These are phyloP conservation scores for Formica aserva DNA, from an alignment of 2,888 invertebrate genomes.

Conservation along the genomic window DNA sequence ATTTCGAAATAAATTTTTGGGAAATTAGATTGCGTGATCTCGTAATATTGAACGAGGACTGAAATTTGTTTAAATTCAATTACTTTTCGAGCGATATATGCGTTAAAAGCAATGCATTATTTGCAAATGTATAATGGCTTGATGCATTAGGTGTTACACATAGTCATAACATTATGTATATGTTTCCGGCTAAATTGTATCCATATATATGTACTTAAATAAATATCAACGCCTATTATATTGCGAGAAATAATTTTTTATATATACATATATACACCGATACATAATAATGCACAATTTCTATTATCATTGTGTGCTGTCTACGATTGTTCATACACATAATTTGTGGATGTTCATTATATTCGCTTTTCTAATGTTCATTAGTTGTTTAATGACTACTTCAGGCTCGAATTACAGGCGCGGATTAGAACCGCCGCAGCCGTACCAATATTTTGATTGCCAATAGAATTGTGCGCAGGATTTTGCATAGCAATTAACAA, in stretches of 20 bases:
- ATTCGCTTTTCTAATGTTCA: not conserved
- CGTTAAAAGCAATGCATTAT: slow-evolving; percentile 7
- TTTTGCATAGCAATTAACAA: not conserved
- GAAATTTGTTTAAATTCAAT: slow-evolving; percentile 21
- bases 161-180: slow-evolving; percentile 50
- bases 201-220: slow-evolving; percentile 57
- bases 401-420: not conserved
- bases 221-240: slow-evolving; percentile 51
- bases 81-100: slow-evolving; percentile 22
- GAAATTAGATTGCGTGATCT: not conserved
- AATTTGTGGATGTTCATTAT: not conserved
- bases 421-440: not conserved
- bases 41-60: not conserved
- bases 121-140: slow-evolving; percentile 22
- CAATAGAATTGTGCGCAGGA: slow-evolving; percentile 7
- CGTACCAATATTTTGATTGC: slow-evolving; percentile 10
- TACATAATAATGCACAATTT: slow-evolving; percentile 7
- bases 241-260: not conserved
- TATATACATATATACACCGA: not conserved
- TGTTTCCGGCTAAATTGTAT: slow-evolving; percentile 51
- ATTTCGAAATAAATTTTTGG: slow-evolving; percentile 33
- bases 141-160: slow-evolving; percentile 34
- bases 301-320: not conserved
- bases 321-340: not conserved
- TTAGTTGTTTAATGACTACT: slow-evolving; percentile 20